phyloP scores from a whole-genome alignment of 2,888 invertebrate species.

The Phortica magna region DNA sequence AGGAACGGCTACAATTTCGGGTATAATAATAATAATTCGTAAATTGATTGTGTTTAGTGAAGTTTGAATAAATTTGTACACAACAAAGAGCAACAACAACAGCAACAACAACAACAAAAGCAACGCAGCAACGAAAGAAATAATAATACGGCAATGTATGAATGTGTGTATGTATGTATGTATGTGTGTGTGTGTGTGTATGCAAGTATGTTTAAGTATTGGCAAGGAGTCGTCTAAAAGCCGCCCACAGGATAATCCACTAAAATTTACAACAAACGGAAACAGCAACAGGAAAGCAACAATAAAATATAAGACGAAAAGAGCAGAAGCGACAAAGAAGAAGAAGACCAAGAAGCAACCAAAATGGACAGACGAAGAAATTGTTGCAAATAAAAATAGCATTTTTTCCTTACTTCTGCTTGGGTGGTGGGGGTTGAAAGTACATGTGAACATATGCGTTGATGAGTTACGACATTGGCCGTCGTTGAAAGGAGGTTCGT shows the following conservation, averaged over 20 bases:
- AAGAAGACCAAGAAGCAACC: background rate
- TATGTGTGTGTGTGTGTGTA: background rate
- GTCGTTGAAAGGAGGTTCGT: background rate
- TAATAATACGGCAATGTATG: constrained; percentile 7
- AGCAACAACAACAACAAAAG: constrained; percentile 4
- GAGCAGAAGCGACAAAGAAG: background rate
- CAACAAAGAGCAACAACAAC: constrained; percentile 41
- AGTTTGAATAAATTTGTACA: constrained; percentile 70
- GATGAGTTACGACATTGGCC: constrained; percentile 61
- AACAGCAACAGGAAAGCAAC: constrained; percentile 69
- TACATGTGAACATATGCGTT: constrained; percentile 64
- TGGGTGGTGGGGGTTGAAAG: constrained; percentile 45
- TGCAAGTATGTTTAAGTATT: background rate
- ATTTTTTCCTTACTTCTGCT: background rate
- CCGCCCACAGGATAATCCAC: constrained; percentile 68
- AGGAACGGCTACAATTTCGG: constrained; percentile 40
- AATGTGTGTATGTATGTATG: background rate
- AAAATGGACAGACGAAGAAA: constrained; percentile 40
- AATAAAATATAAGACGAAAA: constrained; percentile 46
- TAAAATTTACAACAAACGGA: constrained; percentile 74
- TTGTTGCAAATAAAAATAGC: constrained; percentile 67
- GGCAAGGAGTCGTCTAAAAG: constrained; percentile 47
- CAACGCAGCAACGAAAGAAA: background rate
- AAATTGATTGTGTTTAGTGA: constrained; percentile 74
- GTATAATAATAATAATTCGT: constrained; percentile 70